Base-by-base conservation (phyloP, 2,888 invertebrate genomes). In the Oasisia sp. region DNA sequence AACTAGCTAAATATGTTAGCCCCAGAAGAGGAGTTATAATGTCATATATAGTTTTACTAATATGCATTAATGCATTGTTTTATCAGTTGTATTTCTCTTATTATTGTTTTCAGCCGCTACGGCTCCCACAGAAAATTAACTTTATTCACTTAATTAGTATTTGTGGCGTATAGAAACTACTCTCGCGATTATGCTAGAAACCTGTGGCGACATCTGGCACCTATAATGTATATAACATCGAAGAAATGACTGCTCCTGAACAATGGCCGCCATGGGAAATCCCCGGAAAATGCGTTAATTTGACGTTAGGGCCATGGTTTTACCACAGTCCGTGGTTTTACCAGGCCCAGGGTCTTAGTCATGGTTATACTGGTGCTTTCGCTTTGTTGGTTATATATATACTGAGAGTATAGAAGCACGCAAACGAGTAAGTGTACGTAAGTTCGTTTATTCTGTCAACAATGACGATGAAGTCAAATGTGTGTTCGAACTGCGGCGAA, bases 401-500 rank as follows among this genome's bases (percentile, higher is more conserved):
- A 58, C 27, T 19, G 27, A n/a, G 74, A 27, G 27, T 27, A 7
- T 7, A 27, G 27, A 74, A 50, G 50, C 74, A 74, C 74, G 27
- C 19, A 27, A 74, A 27, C 74, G 7, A 19, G 74, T 74, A 5
- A n/a, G n/a, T 74, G 5, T 74, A 27, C 74, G 74, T 74, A 74
- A n/a, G 1, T 74, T 0, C 27, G 27, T 74, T 5, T 27, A 5
- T 74, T 74, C 0, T 74, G 7, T 19, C 74, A 27, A 74, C 74
- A 27, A 74, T 74, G 74, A 3, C 74, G 74, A 74, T 74, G 74
- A 27, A 19, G 74, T 74, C 74, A 27, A 74, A 74, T 74, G 74
- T 74, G 74, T 74, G 74, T 74, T 74, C 74, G 27, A 74, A n/a
- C n/a, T 74, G 74, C 74, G 74, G 74, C 74, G 74, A 74, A 27